Evolutionary conservation across 2,888 invertebrate genomes (phyloP), one percentile per base, ranked within the genome.

Genomic region (Coenonympha glycerion): DNA sequence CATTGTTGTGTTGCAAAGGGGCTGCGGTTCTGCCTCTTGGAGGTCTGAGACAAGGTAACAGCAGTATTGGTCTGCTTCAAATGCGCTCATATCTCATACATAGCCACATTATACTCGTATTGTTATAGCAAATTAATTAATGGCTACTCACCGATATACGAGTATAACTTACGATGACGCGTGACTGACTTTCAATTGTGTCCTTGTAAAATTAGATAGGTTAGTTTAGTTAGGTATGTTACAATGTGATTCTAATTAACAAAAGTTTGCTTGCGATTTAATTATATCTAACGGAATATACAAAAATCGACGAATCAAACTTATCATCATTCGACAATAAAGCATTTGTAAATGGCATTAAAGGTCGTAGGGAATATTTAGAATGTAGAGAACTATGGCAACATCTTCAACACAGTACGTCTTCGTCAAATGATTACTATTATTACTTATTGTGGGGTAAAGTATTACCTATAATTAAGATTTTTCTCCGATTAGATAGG

Each of bases 11-110:
- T 66, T 68, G 65, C 58, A 69, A 63, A 62, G 66, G 24, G 9
- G 31, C 62, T 63, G 65, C 55, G 60, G 59, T 63, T n/a, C n/a
- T n/a, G n/a, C n/a, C n/a, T n/a, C 63, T 57, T 67, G 66, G 73
- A 75, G 76, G 79, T 72, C 73, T 74, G 71, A 71, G 69, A 70
- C 80, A 81, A 80, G 79, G 79, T 74, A 73, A 79, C 65, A 75
- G 72, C 74, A 77, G 68, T 71, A 75, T 72, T 76, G 73, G 65
- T 63, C 58, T 24, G 4, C 15, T 15, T 44, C 31, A 33, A 22
- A 15, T 33, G 33, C 11, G 19, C 6, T 31, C 9, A 21, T 18
- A 28, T 26, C 16, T 19, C 52, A 50, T 33, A 21, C 22, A 22
- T 42, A 26, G 28, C 13, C 24, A 21, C 30, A 13, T 34, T 47